phyloP scores from a whole-genome alignment of 2,113 vertebrate species.

The Pelvicachromis taeniatus region DNA sequence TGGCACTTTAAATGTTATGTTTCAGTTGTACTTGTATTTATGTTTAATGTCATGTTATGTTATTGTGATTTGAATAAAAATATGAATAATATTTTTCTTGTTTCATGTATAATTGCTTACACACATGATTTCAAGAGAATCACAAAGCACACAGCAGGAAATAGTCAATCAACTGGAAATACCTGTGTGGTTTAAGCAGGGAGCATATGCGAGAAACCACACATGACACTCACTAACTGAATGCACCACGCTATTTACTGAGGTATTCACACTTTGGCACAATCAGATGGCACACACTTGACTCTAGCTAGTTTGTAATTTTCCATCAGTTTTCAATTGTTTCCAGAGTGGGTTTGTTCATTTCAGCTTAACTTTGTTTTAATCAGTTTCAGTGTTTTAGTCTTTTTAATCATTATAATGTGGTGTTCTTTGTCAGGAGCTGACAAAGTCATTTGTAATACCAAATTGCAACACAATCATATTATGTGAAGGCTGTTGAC shows the following conservation, averaged over 20 bases:
- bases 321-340: background rate
- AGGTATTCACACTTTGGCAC: background rate
- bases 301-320: background rate
- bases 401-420: background rate
- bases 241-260: background rate
- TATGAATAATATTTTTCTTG: background rate
- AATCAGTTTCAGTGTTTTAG: background rate
- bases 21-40: background rate
- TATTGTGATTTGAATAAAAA: background rate
- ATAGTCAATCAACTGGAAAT: background rate
- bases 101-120: background rate
- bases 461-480: background rate
- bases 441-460: background rate
- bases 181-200: background rate
- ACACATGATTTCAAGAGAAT: background rate
- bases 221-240: background rate
- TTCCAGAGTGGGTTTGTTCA: background rate
- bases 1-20: background rate
- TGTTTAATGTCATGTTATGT: background rate
- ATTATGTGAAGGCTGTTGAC: background rate
- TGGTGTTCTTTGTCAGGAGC: background rate
- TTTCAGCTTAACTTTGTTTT: background rate
- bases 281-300: background rate
- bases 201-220: background rate
- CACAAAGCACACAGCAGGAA: background rate